Evolutionary conservation across 2,888 invertebrate genomes (phyloP), one percentile per base, ranked within the genome.

Genomic region (Leuctra nigra): DNA sequence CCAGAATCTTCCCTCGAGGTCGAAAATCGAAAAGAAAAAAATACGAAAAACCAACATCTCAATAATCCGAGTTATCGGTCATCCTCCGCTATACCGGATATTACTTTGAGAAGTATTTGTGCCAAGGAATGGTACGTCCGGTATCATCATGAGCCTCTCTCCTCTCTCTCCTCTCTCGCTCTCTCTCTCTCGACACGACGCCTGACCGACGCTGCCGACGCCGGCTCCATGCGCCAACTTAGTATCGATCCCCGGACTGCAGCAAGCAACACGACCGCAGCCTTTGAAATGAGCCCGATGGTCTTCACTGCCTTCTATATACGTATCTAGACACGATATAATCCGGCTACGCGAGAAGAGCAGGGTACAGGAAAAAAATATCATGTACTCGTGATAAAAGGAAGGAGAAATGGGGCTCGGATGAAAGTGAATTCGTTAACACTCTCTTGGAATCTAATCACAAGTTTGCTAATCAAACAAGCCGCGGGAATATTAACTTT

Each of bases 401-500:
- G 11, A 29, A 6, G 7, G 29, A 29, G 29, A 29, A 29, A 29
- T 7, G 7, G 6, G 29, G 11, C 29, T 29, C 29, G 29, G 29
- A 7, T 11, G 50, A 50, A 50, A 50, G 50, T 50, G 50, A 50
- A 50, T 50, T 33, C 50, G 50, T 20, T 50, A 35, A 50, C 18
- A 35, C 50, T 6, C n/a, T 20, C 20, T 13, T 4, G 20, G 20
- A 20, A 35, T 2, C 50, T 50, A 50, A 50, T 50, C 50, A 14
- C 14, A 20, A 29, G 48, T 29, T 29, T n/a, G 50, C 13, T 50
- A 35, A 50, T 50, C 50, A 50, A 35, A 50, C 33, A 11, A 11
- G 16, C 50, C 35, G 18, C 35, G 18, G 20, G 11, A 22, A 35
- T 50, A 50, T 33, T 35, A 48, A 44, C 23, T 50, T 20, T 18